Evolutionary conservation across 2,113 vertebrate genomes (phyloP).

Genomic region (Ceuthmochares aereus): DNA sequence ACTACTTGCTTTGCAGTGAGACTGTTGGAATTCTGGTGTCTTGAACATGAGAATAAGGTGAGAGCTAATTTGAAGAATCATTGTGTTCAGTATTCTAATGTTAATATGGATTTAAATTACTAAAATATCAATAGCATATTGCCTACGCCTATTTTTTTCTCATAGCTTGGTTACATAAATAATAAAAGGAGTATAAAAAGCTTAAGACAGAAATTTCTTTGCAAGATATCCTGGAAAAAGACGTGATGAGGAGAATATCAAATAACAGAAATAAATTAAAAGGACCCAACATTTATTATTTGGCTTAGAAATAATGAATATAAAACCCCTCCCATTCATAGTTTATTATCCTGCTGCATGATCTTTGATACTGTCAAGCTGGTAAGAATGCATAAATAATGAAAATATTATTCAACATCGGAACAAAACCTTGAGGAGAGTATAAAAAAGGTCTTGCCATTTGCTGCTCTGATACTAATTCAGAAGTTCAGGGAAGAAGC

Average conservation of each 20-base stretch:
- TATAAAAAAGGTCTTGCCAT: background rate
- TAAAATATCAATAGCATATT: background rate
- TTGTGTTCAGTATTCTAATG: background rate
- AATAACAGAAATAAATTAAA: background rate
- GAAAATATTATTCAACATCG: background rate
- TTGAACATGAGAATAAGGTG: background rate
- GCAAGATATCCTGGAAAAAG: background rate
- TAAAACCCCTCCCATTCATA: background rate
- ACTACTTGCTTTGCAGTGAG: background rate
- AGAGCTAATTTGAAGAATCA: background rate
- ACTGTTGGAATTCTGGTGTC: background rate
- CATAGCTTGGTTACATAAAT: background rate
- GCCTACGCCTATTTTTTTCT: background rate
- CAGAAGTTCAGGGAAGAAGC: background rate
- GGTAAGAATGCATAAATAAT: background rate
- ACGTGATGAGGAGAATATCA: background rate
- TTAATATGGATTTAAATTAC: background rate
- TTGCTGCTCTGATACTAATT: background rate
- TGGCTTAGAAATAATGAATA: background rate
- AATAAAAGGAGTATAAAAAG: background rate
- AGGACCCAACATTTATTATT: background rate
- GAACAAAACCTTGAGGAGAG: rapidly evolving
- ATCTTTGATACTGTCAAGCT: background rate
- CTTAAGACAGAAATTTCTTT: background rate
- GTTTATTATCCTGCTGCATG: background rate